A percentile compares a stretch with the other conserved stretches of the same genome.
Evolutionary conservation across 2,888 invertebrate genomes (phyloP).

Genomic region (Mesoligia furuncula): DNA sequence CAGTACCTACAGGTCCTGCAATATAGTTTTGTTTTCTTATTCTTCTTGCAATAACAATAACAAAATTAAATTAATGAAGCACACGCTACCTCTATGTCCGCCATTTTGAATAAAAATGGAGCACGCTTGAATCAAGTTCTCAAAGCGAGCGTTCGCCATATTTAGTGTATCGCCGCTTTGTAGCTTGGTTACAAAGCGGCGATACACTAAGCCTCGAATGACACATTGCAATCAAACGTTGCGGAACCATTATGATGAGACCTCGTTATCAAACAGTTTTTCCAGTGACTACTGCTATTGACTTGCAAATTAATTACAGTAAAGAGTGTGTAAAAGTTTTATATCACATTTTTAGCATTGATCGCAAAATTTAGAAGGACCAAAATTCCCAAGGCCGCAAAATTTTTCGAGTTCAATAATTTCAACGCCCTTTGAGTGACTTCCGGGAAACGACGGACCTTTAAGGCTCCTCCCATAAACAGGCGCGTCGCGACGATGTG

Average conservation of each 20-base stretch:
- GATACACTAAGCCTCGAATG: too few relatives aligned
- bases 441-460: conserved; percentile 7
- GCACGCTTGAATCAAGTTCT: too few relatives aligned
- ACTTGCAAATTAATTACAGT: background rate
- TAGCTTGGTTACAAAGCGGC: too few relatives aligned
- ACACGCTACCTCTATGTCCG: too few relatives aligned
- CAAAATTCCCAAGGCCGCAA: background rate
- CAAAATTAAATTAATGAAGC: too few relatives aligned
- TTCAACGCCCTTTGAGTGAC: background rate
- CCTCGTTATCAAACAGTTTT: too few relatives aligned
- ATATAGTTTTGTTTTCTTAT: background rate
- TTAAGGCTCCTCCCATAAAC: background rate
- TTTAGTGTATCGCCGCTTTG: too few relatives aligned
- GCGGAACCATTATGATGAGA: background rate
- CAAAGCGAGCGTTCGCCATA: too few relatives aligned
- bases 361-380: background rate
- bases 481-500: background rate
- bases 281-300: too few relatives aligned
- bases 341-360: too few relatives aligned
- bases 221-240: background rate
- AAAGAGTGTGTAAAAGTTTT: background rate
- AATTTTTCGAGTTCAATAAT: conserved; percentile 15
- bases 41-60: too few relatives aligned
- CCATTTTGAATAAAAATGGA: too few relatives aligned
- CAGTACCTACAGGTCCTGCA: background rate